A percentile compares a stretch with the other conserved stretches of the same genome.
phyloP scores from a whole-genome alignment of 2,888 invertebrate species.

The Synanthedon formicaeformis region DNA sequence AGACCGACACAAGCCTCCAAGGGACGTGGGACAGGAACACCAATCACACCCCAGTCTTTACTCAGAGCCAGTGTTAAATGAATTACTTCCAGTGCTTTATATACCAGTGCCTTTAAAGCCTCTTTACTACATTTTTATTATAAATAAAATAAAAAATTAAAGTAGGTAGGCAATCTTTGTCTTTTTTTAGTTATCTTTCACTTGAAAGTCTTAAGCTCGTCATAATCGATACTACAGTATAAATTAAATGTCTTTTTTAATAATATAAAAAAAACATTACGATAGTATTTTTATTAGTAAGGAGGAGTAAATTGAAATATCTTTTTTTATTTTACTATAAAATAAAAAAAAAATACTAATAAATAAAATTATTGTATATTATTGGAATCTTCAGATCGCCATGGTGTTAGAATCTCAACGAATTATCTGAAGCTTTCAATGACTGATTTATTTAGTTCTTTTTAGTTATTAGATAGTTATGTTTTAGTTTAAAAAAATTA shows the following conservation, averaged over 20 bases:
- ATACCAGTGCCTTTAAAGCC: neutral
- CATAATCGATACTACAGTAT: neutral
- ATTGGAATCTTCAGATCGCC: slow-evolving; percentile 62
- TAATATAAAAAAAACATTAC: neutral
- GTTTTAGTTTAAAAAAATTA: slow-evolving; percentile 6
- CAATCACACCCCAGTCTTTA: slow-evolving; percentile 25
- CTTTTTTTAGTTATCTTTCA: neutral
- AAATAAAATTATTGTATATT: slow-evolving; percentile 27
- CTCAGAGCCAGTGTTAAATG: slow-evolving; percentile 45
- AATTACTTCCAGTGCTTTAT: slow-evolving; percentile 3
- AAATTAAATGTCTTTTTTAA: neutral
- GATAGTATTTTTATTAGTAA: neutral
- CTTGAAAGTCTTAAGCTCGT: neutral
- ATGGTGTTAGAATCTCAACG: slow-evolving; percentile 59
- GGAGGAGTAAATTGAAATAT: neutral
- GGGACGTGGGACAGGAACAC: slow-evolving; percentile 69
- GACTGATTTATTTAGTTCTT: slow-evolving; percentile 31
- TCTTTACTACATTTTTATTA: no score
- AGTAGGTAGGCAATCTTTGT: neutral
- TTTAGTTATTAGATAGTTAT: slow-evolving; percentile 11
- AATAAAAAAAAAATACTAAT: slow-evolving; percentile 7
- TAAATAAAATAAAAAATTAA: neutral
- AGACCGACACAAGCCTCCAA: slow-evolving; percentile 87
- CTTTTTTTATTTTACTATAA: slow-evolving; percentile 2
- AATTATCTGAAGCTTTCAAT: slow-evolving; percentile 63